Conservation (phyloP, 1,140 invertebrate genomes). For the Uloborus diversus region DNA sequence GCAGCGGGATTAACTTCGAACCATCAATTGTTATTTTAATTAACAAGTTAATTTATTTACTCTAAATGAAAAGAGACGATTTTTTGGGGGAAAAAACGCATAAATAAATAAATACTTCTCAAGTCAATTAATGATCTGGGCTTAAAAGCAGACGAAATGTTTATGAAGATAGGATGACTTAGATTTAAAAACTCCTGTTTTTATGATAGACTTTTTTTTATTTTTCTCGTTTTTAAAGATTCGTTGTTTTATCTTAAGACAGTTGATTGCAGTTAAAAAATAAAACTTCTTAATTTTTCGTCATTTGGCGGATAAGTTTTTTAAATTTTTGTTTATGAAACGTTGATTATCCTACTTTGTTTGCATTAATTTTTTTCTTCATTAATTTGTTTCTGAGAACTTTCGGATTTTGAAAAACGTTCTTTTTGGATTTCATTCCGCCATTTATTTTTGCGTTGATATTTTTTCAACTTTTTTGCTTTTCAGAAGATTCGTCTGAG, state of each 20-base stretch:
- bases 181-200: conserved; percentile 34
- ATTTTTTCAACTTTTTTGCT: neutral
- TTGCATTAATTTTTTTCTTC: conserved; percentile 12
- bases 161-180: conserved; percentile 54
- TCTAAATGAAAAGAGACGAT: conserved; percentile 27
- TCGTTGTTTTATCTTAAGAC: neutral
- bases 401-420: conserved; percentile 6
- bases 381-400: conserved; percentile 19
- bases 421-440: conserved; percentile 41
- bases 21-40: conserved; percentile 55
- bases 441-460: conserved; percentile 9
- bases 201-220: conserved; percentile 31
- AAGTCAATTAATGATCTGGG: conserved; percentile 52
- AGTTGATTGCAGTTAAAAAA: conserved; percentile 18
- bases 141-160: conserved; percentile 47
- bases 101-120: conserved; percentile 51
- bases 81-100: conserved; percentile 37
- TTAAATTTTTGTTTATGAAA: conserved; percentile 41
- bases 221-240: conserved; percentile 57
- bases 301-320: neutral
- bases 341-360: conserved; percentile 33
- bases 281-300: neutral
- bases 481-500: neutral
- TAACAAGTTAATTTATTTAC: conserved; percentile 56
- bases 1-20: conserved; percentile 30